Evolutionary conservation across 2,113 vertebrate species (phyloP).

Genomic region (Dipodomys merriami): DNA sequence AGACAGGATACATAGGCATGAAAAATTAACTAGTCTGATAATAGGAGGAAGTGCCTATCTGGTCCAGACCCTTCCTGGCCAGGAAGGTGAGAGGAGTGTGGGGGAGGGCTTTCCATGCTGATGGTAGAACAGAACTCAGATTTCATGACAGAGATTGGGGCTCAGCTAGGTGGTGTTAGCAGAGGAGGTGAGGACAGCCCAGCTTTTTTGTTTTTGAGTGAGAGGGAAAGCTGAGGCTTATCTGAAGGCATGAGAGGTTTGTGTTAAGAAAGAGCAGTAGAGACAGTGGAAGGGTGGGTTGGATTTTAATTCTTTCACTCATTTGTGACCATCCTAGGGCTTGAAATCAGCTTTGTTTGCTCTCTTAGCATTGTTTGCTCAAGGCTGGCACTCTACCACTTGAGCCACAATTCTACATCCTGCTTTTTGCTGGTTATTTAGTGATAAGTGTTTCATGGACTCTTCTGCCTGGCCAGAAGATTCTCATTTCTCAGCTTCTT

Average conservation of each 20-base stretch:
- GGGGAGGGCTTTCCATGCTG: too few relatives aligned
- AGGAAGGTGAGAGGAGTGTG: neutral
- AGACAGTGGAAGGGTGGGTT: neutral
- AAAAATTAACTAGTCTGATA: conserved; percentile 66
- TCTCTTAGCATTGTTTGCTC: too few relatives aligned
- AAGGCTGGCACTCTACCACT: too few relatives aligned
- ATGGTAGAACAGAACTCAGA: neutral
- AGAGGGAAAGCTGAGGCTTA: neutral
- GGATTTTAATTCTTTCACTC: neutral
- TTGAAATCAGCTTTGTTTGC: too few relatives aligned
- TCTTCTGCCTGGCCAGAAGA: too few relatives aligned
- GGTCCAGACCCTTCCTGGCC: neutral
- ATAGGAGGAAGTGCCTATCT: conserved; percentile 16
- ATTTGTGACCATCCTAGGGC: too few relatives aligned
- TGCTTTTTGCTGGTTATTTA: too few relatives aligned
- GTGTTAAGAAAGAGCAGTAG: neutral
- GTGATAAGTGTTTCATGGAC: too few relatives aligned
- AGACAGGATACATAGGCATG: conserved; percentile 31
- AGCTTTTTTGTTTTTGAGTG: neutral
- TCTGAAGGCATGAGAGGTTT: neutral
- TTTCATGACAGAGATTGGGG: neutral
- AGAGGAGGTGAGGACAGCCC: neutral
- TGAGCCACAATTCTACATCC: too few relatives aligned
- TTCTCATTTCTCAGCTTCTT: too few relatives aligned
- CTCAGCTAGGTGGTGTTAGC: neutral